Base-by-base conservation (phyloP, 2,113 vertebrate species). In the Channa maculata region DNA sequence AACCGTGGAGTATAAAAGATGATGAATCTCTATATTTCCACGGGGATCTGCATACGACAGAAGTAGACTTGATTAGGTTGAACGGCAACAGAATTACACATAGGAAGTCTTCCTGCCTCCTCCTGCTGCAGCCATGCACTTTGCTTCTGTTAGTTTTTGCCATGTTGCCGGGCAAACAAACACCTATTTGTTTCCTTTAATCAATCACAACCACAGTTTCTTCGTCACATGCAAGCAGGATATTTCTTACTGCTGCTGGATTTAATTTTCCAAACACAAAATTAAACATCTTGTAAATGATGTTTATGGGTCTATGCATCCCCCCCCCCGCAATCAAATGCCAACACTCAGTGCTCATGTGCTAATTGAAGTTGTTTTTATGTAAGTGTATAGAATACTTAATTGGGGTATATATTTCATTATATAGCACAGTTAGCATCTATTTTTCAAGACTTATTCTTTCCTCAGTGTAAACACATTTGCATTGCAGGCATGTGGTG, bases 21-120 rank as follows among this genome's bases (percentile, higher is more conserved):
- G 89, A 93, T 89, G 90, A 94, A 94, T 95, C 90, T 92, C 86
- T 86, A 85, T 94, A 92, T 94, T 94, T 94, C 90, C 91, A 82
- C 58, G 50, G 91, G 91, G 93, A 94, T 90, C 86, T 85, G 83
- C 75, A 48, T 71, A 83, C 71, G 85, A 92, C 85, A 82, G 88
- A 91, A 87, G 89, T 82, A 89, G 92, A 88, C 87, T 89, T 88
- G 88, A 94, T 94, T 93, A 94, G 90, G 85, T 89, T 86, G 79
- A 93, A 89, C 83, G 58, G 86, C 75, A 90, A 82, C 67, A 85
- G 54, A 88, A 86, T 83, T 86, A 77, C 72, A 77, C 71, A 55
- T 71, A 67, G 43, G 46, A 81, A 58, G 51, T 74, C 58, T 54
- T 71, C 51, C 49, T 0, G 55, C 36, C 59, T 82, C 44, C 58